Conservation (phyloP, 2,888 invertebrate genomes). For the Linyphia triangularis region DNA sequence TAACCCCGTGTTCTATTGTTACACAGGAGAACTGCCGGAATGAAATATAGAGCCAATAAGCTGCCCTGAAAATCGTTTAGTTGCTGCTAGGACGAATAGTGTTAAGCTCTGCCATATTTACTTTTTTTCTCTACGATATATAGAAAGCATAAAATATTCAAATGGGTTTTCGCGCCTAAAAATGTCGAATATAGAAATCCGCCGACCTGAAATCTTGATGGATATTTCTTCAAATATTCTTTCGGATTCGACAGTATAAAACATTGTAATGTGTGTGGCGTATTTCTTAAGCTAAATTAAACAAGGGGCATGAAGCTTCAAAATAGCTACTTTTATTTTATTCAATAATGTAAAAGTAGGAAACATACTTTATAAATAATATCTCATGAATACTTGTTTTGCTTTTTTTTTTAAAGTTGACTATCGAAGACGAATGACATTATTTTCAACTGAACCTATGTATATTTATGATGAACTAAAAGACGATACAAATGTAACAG, state of each 20-base stretch:
- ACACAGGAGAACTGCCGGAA: slow-evolving; percentile 33
- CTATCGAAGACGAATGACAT: too few species aligned
- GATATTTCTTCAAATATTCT: slow-evolving; percentile 47
- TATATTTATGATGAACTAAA: too few species aligned
- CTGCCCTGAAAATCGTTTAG: slow-evolving; percentile 53
- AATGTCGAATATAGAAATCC: slow-evolving; percentile 21
- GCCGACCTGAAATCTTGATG: slow-evolving; percentile 55
- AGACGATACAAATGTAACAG: too few species aligned
- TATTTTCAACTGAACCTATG: too few species aligned
- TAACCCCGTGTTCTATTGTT: slow-evolving; percentile 65
- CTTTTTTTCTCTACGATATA: slow-evolving; percentile 35
- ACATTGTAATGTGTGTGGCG: background rate
- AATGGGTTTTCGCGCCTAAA: slow-evolving; percentile 53
- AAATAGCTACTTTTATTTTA: too few species aligned
- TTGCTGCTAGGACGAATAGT: slow-evolving; percentile 42
- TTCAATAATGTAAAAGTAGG: too few species aligned
- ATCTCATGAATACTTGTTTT: too few species aligned
- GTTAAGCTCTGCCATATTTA: slow-evolving; percentile 51
- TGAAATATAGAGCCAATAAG: slow-evolving; percentile 69
- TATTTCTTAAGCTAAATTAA: too few species aligned
- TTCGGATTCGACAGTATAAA: background rate
- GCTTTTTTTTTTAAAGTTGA: too few species aligned
- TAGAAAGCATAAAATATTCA: slow-evolving; percentile 64
- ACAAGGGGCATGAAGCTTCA: too few species aligned
- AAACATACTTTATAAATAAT: too few species aligned